Percentiles rank a stretch among this genome's conserved stretches.
Evolutionary conservation across 2,113 vertebrate genomes (phyloP).

Genomic region (Podocnemis expansa): DNA sequence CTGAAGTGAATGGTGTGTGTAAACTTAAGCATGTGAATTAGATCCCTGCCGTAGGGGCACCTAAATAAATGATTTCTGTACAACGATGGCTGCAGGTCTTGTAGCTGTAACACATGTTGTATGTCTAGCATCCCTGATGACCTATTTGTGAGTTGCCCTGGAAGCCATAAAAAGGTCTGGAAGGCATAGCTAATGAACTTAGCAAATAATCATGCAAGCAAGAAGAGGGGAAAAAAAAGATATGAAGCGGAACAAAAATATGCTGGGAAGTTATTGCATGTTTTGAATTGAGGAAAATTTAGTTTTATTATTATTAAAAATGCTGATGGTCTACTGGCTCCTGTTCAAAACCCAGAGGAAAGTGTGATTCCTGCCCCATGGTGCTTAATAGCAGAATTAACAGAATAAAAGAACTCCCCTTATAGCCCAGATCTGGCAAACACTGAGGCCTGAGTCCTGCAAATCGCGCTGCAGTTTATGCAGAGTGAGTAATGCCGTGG

Average conservation of each 20-base stretch:
- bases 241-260: not conserved
- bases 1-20: not conserved
- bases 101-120: not conserved
- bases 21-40: fast-evolving
- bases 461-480: not conserved
- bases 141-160: conserved; percentile 15
- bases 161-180: conserved; percentile 57
- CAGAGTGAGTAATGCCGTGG: not conserved
- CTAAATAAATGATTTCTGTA: fast-evolving
- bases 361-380: fast-evolving
- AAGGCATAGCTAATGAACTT: conserved; percentile 41
- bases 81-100: not conserved
- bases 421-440: fast-evolving
- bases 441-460: not conserved
- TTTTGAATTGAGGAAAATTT: not conserved
- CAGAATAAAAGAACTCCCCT: fast-evolving
- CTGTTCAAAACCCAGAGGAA: not conserved
- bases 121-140: not conserved
- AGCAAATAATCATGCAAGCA: conserved; percentile 63
- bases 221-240: not conserved
- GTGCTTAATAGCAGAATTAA: not conserved
- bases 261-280: conserved; percentile 21
- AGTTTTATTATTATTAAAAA: conserved; percentile 24
- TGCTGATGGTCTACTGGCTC: fast-evolving
- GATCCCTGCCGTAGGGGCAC: not conserved